A percentile compares a stretch with the other conserved stretches of the same genome.
phyloP scores from a whole-genome alignment of 2,113 vertebrate genomes.

The Pluvianellus socialis region DNA sequence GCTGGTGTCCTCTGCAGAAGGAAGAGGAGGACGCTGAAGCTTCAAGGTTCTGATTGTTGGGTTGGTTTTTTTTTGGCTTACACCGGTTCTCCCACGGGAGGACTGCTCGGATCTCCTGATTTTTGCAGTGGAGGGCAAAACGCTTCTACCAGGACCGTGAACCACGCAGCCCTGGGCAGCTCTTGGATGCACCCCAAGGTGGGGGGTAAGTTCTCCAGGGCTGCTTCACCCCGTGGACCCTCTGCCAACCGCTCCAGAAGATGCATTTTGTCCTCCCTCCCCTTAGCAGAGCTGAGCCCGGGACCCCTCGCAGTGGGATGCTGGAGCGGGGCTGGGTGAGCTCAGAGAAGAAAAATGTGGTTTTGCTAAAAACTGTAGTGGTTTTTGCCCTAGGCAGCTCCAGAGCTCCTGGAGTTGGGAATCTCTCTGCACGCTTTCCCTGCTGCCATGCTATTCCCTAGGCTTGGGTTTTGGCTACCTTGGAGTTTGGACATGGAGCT shows the following conservation, averaged over 20 bases:
- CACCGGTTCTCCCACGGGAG: fast-evolving
- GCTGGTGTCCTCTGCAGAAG: constrained; percentile 28
- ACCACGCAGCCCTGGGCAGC: too few relatives aligned
- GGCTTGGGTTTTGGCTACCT: neutral
- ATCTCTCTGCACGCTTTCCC: neutral
- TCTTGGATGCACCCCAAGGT: neutral
- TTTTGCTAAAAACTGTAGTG: neutral
- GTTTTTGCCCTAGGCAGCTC: neutral
- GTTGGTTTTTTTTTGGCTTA: neutral
- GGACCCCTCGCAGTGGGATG: fast-evolving
- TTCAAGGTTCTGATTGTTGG: neutral
- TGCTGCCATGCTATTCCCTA: neutral
- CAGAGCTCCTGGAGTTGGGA: neutral
- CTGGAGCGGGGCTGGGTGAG: neutral
- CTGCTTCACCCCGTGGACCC: neutral
- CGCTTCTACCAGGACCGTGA: neutral
- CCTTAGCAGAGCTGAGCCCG: neutral
- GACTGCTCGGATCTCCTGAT: fast-evolving
- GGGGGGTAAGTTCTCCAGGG: neutral
- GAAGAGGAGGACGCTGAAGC: neutral
- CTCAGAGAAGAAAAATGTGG: neutral
- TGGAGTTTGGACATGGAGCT: neutral
- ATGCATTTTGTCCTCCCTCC: neutral
- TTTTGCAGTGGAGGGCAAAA: neutral
- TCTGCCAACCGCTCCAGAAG: neutral